Conservation (phyloP, 53 echinoderm and acorn worm genomes). For the Astropecten irregularis region DNA sequence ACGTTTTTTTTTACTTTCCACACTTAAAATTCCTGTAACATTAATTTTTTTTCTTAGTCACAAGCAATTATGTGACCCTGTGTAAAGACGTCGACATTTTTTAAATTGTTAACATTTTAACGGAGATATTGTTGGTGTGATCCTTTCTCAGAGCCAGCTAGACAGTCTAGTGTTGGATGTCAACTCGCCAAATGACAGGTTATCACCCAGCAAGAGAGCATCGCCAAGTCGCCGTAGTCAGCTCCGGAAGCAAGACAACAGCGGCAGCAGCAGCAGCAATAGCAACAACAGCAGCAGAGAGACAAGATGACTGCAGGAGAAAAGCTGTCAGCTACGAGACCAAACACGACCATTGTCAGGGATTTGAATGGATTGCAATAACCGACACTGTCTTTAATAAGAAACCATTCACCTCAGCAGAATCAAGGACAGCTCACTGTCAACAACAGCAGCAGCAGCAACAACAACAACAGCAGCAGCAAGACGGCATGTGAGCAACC, state of each 20-base stretch:
- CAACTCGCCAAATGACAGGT: constrained; percentile 25
- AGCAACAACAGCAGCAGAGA: constrained; percentile 18
- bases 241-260: constrained; percentile 30
- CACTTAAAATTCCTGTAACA: too few relatives aligned
- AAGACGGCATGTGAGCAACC: not conserved
- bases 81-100: too few relatives aligned
- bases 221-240: constrained; percentile 33
- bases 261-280: constrained; percentile 16
- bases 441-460: not conserved
- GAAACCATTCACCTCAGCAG: not conserved
- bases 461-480: not conserved
- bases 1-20: too few relatives aligned
- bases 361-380: not conserved
- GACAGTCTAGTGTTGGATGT: constrained; percentile 22
- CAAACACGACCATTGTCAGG: not conserved
- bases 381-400: not conserved
- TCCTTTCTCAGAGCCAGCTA: constrained; percentile 4
- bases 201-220: constrained; percentile 1
- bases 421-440: not conserved
- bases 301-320: not conserved
- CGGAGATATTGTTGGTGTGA: not conserved
- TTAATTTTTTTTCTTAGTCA: too few relatives aligned
- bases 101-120: too few relatives aligned
- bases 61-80: too few relatives aligned
- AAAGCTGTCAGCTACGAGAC: not conserved